Percentiles rank a stretch among this genome's conserved stretches.
These are phyloP conservation scores for Novumbra hubbsi DNA, from an alignment of 2,797 vertebrate species.

Conservation along the genomic window DNA sequence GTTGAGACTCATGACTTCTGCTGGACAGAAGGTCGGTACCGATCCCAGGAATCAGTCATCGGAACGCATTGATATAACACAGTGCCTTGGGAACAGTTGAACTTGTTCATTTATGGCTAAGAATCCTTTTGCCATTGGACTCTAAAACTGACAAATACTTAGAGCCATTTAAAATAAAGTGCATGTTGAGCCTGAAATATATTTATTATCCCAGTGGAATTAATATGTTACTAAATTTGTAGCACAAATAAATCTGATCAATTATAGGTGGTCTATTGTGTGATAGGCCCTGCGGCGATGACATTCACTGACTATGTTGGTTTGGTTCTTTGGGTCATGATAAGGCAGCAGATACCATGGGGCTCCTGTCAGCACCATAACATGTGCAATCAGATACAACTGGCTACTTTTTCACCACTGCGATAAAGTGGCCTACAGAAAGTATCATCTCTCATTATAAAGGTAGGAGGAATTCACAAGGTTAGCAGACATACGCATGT, in stretches of 20 bases:
- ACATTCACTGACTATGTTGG: not conserved
- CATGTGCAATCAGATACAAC: not conserved
- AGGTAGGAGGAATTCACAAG: too few relatives aligned
- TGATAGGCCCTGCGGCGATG: not conserved
- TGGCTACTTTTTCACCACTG: too few relatives aligned
- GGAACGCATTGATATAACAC: constrained; percentile 46
- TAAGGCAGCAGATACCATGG: constrained; percentile 13
- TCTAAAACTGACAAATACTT: not conserved
- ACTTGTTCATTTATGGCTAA: constrained; percentile 20
- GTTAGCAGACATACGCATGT: too few relatives aligned
- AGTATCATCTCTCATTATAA: too few relatives aligned
- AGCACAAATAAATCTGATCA: not conserved
- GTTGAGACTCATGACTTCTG: constrained; percentile 38
- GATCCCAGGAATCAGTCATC: constrained; percentile 53
- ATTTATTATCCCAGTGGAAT: not conserved
- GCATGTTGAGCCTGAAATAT: too few relatives aligned
- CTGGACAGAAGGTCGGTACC: constrained; percentile 52
- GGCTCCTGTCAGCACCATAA: not conserved
- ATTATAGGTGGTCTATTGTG: not conserved
- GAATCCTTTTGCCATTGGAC: constrained; percentile 14
- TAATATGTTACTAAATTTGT: not conserved
- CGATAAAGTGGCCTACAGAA: too few relatives aligned
- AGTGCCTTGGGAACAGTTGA: constrained; percentile 31
- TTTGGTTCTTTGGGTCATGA: constrained; percentile 1
- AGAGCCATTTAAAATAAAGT: too few relatives aligned